Evolutionary conservation across 2,113 vertebrate species (phyloP).

Genomic region (Copsychus sechellarum): DNA sequence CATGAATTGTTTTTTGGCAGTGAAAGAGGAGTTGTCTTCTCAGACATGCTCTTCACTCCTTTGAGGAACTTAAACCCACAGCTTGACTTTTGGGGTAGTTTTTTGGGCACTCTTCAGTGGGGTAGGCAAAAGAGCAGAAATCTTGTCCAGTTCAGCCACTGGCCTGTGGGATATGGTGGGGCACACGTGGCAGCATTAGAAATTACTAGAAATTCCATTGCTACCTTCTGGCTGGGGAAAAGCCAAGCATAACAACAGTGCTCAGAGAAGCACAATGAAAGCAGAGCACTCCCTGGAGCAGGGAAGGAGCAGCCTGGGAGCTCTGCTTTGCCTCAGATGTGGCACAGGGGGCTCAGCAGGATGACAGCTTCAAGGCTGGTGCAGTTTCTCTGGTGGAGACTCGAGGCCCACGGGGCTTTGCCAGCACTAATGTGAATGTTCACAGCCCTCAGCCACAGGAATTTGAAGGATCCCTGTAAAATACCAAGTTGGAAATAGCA

Average conservation of each 20-base stretch:
- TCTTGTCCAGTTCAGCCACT: neutral
- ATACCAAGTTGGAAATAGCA: neutral
- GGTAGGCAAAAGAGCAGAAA: neutral
- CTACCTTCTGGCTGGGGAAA: neutral
- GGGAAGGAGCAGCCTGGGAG: neutral
- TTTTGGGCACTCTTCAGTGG: neutral
- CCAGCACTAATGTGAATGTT: neutral
- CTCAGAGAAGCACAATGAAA: neutral
- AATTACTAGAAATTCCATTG: neutral
- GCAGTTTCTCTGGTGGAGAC: neutral
- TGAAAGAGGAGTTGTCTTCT: neutral
- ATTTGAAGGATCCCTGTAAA: conserved; percentile 32
- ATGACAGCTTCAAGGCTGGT: neutral
- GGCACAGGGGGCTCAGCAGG: neutral
- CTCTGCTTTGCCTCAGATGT: neutral
- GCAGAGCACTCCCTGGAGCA: neutral
- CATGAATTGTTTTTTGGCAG: neutral
- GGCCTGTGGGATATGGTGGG: neutral
- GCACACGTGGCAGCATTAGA: neutral
- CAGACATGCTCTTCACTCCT: neutral
- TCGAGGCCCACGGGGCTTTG: neutral
- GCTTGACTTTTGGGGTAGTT: neutral
- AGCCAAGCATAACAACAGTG: neutral
- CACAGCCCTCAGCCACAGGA: neutral
- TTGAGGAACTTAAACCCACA: neutral